phyloP scores from a whole-genome alignment of 2,797 vertebrate genomes.

The Fundulus diaphanus region DNA sequence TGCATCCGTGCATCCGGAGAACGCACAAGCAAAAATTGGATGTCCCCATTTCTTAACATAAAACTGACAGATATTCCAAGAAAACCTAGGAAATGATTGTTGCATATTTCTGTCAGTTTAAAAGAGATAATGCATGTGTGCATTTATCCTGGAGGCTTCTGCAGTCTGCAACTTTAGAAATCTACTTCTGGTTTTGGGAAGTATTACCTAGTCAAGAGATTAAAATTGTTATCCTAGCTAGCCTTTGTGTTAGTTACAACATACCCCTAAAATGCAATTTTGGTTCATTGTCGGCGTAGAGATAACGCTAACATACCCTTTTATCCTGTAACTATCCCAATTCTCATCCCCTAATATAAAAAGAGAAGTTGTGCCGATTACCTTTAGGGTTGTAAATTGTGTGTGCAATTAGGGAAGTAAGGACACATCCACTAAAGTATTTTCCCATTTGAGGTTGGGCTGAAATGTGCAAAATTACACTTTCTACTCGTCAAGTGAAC shows the following conservation, averaged over 20 bases:
- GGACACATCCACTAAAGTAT: not conserved
- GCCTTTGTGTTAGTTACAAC: no score
- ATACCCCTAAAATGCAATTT: no score
- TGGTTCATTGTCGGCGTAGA: no score
- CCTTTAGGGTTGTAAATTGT: no score
- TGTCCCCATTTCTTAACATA: constrained; percentile 8
- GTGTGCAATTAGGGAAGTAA: no score
- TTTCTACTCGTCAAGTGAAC: constrained; percentile 18
- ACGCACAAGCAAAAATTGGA: constrained; percentile 5
- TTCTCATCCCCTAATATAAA: no score
- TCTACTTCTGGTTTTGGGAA: no score
- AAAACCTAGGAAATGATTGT: constrained; percentile 43
- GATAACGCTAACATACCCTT: no score
- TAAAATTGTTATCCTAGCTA: no score
- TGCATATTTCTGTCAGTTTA: constrained; percentile 29
- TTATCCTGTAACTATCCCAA: no score
- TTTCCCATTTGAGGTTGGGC: not conserved
- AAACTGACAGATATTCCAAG: constrained; percentile 40
- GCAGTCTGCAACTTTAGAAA: not conserved
- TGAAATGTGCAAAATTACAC: constrained; percentile 17
- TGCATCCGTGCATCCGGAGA: not conserved
- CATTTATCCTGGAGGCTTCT: constrained; percentile 17
- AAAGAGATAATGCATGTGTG: constrained; percentile 26
- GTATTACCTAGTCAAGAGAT: no score
- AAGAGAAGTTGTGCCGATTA: no score